Base-by-base conservation (phyloP, 2,113 vertebrate species). In the Bolborhynchus lineola region DNA sequence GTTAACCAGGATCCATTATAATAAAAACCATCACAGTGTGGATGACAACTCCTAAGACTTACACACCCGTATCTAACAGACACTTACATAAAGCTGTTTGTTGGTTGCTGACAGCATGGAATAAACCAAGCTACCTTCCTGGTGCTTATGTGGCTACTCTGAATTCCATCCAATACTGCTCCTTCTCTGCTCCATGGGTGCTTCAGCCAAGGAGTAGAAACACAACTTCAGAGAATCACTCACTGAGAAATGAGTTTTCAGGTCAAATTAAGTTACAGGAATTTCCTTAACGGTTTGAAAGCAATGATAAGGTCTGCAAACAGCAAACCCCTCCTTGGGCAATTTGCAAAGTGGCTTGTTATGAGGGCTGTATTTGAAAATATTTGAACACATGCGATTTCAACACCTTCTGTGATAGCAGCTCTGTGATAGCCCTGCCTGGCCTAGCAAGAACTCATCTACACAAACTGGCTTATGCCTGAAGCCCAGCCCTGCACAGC, bases 391-490 rank as follows among this genome's bases (percentile, higher is more conserved):
- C 60, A 4, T 21, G 49, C 0, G 2, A 81, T 65, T 47, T 53
- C 81, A 67, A 41, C 47, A 24, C 17, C 53, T 78, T 16, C 81
- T 17, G 1, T 20, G 47, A 35, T 0, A 65, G 44, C 70, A 82
- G 67, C 62, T 53, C 35, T 18, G 47, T 3, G 29, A 50, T 8
- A 79, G 78, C 68, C 42, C 62, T 70, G 83, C 50, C 28, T 7
- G n/a, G 52, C 82, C 12, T 53, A 25, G 52, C 35, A 4, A 9
- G 53, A 37, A 2, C 74, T 76, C 8, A 1, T 15, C 59, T 28
- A 1, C 15, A 3, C 0, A 9, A 49, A 35, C 50, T 35, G 68
- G 7, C 0, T 7, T 19, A 1, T 9, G 65, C 62, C 23, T 16
- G 1, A 17, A 44, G 6, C 92, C 52, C 7, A 5, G 59, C 5